phyloP scores from a whole-genome alignment of 2,888 invertebrate genomes.

The Diaphora mendica region DNA sequence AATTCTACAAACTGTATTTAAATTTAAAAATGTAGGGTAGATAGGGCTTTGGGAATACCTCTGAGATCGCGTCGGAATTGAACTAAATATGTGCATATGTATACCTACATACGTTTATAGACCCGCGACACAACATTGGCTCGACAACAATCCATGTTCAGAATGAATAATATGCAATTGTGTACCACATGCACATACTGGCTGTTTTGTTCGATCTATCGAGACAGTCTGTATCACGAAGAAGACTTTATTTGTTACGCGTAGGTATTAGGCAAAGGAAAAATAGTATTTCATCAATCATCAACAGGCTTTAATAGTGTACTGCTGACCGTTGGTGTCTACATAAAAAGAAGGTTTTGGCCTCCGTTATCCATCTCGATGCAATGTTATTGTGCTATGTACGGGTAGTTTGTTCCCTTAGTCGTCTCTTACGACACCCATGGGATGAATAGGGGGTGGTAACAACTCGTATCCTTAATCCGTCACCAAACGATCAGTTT shows the following conservation, averaged over 20 bases:
- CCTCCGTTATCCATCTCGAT: no score
- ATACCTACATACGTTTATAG: conserved; percentile 2
- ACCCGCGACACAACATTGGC: conserved; percentile 4
- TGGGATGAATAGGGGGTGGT: no score
- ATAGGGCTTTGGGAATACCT: background rate
- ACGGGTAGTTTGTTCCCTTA: no score
- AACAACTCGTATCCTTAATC: no score
- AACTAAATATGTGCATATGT: background rate
- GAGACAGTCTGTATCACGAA: background rate
- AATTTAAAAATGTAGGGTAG: background rate
- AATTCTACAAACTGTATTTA: background rate
- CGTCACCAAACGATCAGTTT: no score
- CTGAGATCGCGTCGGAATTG: background rate
- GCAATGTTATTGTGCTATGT: no score
- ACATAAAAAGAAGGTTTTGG: no score
- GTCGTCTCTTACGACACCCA: no score
- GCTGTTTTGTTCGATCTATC: background rate
- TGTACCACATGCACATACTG: conserved; percentile 3
- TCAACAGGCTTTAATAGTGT: no score
- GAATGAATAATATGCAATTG: conserved; percentile 14
- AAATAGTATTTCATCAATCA: background rate
- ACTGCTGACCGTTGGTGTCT: no score
- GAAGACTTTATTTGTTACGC: background rate
- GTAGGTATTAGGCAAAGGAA: background rate
- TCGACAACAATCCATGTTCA: conserved; percentile 7